Conservation (phyloP, 1,140 invertebrate genomes). For the Frieseomelitta varia region DNA sequence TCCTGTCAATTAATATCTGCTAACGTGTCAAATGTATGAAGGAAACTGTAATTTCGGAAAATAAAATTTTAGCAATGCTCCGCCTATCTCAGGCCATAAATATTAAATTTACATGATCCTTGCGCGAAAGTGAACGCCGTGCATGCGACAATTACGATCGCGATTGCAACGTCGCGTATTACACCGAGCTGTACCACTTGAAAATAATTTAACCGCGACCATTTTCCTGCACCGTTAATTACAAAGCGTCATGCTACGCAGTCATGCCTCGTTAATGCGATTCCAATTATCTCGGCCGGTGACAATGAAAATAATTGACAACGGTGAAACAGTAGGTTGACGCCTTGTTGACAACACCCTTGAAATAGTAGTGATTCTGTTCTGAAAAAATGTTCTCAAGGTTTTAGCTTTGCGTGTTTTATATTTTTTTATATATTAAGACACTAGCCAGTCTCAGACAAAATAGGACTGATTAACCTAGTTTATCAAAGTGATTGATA, state of each 20-base stretch:
- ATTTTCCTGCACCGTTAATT: conserved; percentile 34
- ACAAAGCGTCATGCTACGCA: background rate
- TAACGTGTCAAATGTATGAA: too few species aligned
- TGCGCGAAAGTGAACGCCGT: background rate
- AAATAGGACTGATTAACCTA: too few species aligned
- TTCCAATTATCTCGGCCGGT: conserved; percentile 9
- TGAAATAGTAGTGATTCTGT: too few species aligned
- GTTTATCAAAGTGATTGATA: too few species aligned
- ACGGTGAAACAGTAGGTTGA: background rate
- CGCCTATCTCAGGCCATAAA: background rate
- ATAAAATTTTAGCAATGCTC: background rate
- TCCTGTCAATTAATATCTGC: background rate
- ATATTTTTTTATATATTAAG: too few species aligned
- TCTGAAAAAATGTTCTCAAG: too few species aligned
- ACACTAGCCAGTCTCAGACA: too few species aligned
- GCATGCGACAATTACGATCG: conserved; percentile 6
- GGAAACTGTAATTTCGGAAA: background rate
- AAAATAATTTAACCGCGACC: conserved; percentile 19
- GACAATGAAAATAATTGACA: background rate
- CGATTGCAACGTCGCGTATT: conserved; percentile 2
- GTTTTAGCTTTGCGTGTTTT: too few species aligned
- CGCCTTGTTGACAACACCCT: too few species aligned
- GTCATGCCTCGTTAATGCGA: conserved; percentile 21
- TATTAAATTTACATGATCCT: background rate
- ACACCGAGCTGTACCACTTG: background rate